phyloP scores from a whole-genome alignment of 2,888 invertebrate genomes.

The Drosophila neonasuta region DNA sequence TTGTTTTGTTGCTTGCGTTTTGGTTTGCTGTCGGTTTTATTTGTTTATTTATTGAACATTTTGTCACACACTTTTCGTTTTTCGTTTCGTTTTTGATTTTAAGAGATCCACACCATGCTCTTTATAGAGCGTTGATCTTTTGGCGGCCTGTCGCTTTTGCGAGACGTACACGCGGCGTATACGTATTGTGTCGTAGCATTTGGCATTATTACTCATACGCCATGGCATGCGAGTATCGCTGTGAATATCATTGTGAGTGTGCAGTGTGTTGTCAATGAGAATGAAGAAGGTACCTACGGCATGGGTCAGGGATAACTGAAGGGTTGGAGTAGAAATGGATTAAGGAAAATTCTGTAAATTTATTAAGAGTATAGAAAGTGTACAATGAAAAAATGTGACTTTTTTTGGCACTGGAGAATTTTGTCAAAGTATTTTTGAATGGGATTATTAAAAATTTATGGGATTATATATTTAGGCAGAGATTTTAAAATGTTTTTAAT shows the following conservation, averaged over 20 bases:
- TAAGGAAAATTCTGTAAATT: neutral
- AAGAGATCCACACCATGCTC: constrained; percentile 45
- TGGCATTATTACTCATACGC: constrained; percentile 68
- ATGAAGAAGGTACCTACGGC: neutral
- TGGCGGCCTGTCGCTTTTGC: constrained; percentile 17
- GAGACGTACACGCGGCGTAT: constrained; percentile 58
- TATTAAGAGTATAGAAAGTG: no score
- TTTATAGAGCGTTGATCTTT: constrained; percentile 60
- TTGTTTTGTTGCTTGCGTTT: constrained; percentile 43
- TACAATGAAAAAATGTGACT: no score
- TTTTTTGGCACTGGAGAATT: no score
- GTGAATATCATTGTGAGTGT: constrained; percentile 7
- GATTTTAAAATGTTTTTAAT: neutral
- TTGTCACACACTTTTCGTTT: constrained; percentile 65
- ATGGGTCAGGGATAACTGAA: neutral
- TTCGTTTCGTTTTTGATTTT: constrained; percentile 42
- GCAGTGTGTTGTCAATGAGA: neutral
- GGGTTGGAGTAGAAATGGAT: neutral
- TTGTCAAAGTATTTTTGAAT: neutral
- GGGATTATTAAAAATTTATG: neutral
- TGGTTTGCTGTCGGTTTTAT: constrained; percentile 54
- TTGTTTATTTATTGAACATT: constrained; percentile 68
- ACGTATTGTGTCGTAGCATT: constrained; percentile 63
- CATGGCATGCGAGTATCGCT: constrained; percentile 42
- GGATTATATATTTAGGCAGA: neutral